A percentile compares a stretch with the other conserved stretches of the same genome.
Conservation (phyloP, 2,888 invertebrate genomes). For the Tetragonula carbonaria region DNA sequence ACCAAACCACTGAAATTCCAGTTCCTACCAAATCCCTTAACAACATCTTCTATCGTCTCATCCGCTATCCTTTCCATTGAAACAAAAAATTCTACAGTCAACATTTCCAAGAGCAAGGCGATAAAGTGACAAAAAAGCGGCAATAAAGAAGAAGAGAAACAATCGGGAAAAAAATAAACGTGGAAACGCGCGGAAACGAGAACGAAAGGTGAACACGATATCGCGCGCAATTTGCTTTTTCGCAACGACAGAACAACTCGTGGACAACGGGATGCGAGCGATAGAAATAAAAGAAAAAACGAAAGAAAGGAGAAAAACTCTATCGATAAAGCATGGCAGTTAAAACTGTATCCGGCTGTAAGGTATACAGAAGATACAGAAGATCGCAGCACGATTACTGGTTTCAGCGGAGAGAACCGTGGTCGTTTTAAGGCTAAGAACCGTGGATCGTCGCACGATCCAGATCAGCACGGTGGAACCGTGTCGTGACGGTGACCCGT, state of each 20-base stretch:
- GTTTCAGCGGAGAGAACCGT: constrained; percentile 25
- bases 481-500: constrained; percentile 46
- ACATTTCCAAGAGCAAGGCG: not conserved
- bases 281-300: constrained; percentile 4
- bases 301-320: no score
- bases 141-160: not conserved
- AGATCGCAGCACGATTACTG: constrained; percentile 45
- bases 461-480: constrained; percentile 44
- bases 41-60: not conserved
- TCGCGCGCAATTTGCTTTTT: not conserved
- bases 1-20: not conserved
- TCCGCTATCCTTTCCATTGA: not conserved
- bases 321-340: constrained; percentile 15
- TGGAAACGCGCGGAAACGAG: not conserved
- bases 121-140: not conserved
- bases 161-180: not conserved
- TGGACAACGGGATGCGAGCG: not conserved
- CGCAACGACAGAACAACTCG: not conserved
- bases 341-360: constrained; percentile 16
- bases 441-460: constrained; percentile 45
- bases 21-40: not conserved
- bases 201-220: not conserved
- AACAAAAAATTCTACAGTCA: not conserved
- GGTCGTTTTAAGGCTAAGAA: constrained; percentile 38
- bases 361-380: not conserved